Percentiles rank a stretch among this genome's conserved stretches.
phyloP scores from a whole-genome alignment of 2,888 invertebrate species.

The Exocentrus adspersus region DNA sequence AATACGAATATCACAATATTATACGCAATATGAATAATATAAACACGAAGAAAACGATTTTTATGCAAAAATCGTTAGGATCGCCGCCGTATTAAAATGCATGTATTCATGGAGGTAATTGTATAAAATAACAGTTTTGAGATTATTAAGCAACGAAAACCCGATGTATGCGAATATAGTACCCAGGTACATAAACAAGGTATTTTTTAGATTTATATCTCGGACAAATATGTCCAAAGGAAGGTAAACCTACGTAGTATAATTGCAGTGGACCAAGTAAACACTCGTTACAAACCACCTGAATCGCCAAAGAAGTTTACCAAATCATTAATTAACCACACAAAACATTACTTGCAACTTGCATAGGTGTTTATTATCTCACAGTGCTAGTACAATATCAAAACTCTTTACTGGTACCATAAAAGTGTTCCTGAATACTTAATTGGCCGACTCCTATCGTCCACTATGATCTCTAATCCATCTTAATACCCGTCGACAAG shows the following conservation, averaged over 20 bases:
- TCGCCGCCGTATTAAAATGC: constrained; percentile 18
- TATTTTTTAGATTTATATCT: constrained; percentile 27
- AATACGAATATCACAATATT: background rate
- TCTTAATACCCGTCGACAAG: constrained; percentile 20
- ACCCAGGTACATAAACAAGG: constrained; percentile 22
- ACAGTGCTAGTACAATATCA: no score
- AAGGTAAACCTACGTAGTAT: background rate
- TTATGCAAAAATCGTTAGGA: constrained; percentile 21
- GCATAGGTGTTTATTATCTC: no score
- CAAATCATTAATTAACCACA: no score
- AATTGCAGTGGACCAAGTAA: constrained; percentile 12
- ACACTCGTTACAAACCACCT: no score
- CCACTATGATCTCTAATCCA: constrained; percentile 14
- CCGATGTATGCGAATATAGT: constrained; percentile 14
- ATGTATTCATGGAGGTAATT: constrained; percentile 26
- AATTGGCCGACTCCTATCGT: constrained; percentile 10
- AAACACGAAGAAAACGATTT: constrained; percentile 6
- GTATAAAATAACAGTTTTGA: constrained; percentile 26
- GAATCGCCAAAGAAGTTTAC: no score
- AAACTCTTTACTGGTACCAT: no score
- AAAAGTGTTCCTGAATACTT: background rate
- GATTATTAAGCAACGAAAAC: constrained; percentile 26
- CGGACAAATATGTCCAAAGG: constrained; percentile 20
- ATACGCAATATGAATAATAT: constrained; percentile 1
- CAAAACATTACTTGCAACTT: no score